Conservation (phyloP, 2,888 invertebrate genomes). For the Pammene aurita region DNA sequence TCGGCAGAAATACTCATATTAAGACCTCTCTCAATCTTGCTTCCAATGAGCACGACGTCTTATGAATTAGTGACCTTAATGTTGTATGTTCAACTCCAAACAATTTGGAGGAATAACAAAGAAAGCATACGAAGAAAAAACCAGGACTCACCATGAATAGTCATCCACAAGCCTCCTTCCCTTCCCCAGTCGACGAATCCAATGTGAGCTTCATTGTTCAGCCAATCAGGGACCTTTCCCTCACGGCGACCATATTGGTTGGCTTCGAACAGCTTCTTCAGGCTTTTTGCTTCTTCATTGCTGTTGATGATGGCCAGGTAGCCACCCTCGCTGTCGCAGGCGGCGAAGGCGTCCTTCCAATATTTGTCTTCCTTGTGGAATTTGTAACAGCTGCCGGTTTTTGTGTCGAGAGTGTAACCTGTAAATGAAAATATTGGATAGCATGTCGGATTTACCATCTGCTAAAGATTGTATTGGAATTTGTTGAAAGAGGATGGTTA, state of each 20-base stretch:
- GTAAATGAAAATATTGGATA: neutral
- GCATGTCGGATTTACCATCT: neutral
- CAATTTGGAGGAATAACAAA: too few relatives aligned
- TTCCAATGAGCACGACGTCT: too few relatives aligned
- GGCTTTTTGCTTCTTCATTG: constrained; percentile 49
- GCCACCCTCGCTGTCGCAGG: constrained; percentile 60
- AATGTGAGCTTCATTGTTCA: constrained; percentile 50
- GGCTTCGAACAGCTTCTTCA: constrained; percentile 49
- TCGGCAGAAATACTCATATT: too few relatives aligned
- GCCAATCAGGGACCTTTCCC: constrained; percentile 47
- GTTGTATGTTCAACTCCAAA: too few relatives aligned
- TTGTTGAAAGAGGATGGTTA: too few relatives aligned
- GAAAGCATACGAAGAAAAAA: neutral
- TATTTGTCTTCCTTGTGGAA: constrained; percentile 55
- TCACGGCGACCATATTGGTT: constrained; percentile 11
- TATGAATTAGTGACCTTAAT: too few relatives aligned
- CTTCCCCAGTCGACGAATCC: constrained; percentile 55
- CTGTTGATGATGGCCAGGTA: constrained; percentile 61
- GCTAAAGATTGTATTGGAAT: neutral
- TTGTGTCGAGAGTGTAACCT: constrained; percentile 42
- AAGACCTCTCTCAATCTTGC: too few relatives aligned
- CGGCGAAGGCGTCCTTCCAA: constrained; percentile 58
- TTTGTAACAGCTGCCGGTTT: constrained; percentile 63
- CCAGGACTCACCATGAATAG: constrained; percentile 43
- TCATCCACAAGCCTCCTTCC: constrained; percentile 54